phyloP scores from a whole-genome alignment of 2,113 vertebrate species.

The Hyla sarda region DNA sequence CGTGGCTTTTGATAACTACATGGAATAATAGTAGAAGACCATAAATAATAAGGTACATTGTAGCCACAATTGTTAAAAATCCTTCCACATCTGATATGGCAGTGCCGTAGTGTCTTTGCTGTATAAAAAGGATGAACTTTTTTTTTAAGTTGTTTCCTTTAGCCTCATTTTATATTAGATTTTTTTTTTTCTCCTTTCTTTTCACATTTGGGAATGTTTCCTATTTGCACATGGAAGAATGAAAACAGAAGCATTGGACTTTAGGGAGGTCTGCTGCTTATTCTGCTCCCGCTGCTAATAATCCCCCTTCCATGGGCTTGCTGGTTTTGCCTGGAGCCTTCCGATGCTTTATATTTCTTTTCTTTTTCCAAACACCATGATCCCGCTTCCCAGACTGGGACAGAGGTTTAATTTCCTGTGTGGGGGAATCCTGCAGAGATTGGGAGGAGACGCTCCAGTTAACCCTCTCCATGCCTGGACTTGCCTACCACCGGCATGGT shows the following conservation, averaged over 20 bases:
- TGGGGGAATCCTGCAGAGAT: conserved; percentile 52
- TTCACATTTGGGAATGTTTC: conserved; percentile 8
- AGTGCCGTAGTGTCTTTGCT: too few relatives aligned
- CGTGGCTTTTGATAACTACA: too few relatives aligned
- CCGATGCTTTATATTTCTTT: conserved; percentile 39
- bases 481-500: neutral
- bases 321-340: conserved; percentile 53
- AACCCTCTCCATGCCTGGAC: conserved; percentile 28
- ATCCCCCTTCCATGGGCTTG: conserved; percentile 31
- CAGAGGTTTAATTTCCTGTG: conserved; percentile 58
- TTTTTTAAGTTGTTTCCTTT: neutral
- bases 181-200: neutral
- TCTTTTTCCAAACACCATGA: conserved; percentile 43
- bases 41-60: too few relatives aligned
- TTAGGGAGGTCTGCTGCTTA: conserved; percentile 32
- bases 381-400: conserved; percentile 52
- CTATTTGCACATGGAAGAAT: neutral
- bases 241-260: conserved; percentile 41
- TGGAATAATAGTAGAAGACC: too few relatives aligned
- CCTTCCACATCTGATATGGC: too few relatives aligned
- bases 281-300: conserved; percentile 49
- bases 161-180: neutral
- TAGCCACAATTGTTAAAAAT: too few relatives aligned
- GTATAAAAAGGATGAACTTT: neutral
- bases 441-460: conserved; percentile 38